Base-by-base conservation (phyloP, 2,113 vertebrate species). In the Pangasianodon hypophthalmus region DNA sequence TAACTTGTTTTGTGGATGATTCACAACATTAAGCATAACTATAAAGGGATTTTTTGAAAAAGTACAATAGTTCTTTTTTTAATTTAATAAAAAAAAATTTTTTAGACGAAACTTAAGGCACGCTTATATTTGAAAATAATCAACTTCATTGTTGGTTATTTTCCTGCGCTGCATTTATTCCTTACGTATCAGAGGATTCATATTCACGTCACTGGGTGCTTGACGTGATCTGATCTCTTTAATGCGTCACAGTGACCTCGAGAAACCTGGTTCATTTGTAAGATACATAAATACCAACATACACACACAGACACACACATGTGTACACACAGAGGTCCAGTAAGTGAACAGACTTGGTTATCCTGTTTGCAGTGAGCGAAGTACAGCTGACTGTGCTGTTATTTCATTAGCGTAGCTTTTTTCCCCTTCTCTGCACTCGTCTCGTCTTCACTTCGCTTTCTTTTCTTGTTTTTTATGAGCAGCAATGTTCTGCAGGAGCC, bases 371-470 rank as follows among this genome's bases (percentile, higher is more conserved):
- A 54, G 90, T 88, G 90, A 71, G 86, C 88, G 93, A 92, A 94
- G 94, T 69, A 90, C 92, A 90, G 90, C 84, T 92, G 93, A 95
- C 94, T 88, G 94, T 62, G 13, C 44, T 92, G 91, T 92, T 94
- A 93, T 94, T 95, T 93, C 92, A 93, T 94, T 93, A 93, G 93
- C 58, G 16, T 50, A 6, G 56, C 52, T 41, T 67, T 77, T 41
- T 46, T 14, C 69, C 32, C 19, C 64, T 83, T 77, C 88, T 85
- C 79, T 58, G 9, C 41, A 2, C 71, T 21, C 80, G 4, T 81
- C 86, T 88, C 46, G 18, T 64, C 52, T 60, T 32, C 32, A 24
- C 14, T 93, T 92, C 90, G 89, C 91, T 93, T 91, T 16, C 90
- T 88, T 87, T 88, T 84, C 82, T 92, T 84, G 80, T 87, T 91